These are phyloP conservation scores for Euura saliciscinereae DNA, from an alignment of 1,140 invertebrate species.

Conservation along the genomic window DNA sequence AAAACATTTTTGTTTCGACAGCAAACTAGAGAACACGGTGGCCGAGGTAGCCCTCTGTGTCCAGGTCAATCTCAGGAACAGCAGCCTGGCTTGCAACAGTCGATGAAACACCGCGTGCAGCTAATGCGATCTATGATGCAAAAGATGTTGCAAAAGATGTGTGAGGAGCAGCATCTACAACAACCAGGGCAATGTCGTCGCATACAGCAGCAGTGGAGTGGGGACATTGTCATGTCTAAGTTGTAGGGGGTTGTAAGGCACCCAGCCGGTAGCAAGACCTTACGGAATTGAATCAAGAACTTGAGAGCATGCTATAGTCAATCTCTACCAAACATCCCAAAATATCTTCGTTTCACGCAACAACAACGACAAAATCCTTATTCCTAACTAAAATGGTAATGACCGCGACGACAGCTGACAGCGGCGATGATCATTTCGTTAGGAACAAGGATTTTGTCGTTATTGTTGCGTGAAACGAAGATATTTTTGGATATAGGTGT, in stretches of 20 bases:
- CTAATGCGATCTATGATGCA: conserved; percentile 40
- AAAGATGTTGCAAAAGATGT: conserved; percentile 50
- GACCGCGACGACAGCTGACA: no score
- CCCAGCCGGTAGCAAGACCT: conserved; percentile 54
- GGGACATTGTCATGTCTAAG: conserved; percentile 37
- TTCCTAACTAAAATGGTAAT: no score
- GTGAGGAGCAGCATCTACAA: conserved; percentile 46
- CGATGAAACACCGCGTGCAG: conserved; percentile 63
- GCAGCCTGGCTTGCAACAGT: conserved; percentile 56
- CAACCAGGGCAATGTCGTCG: conserved; percentile 37
- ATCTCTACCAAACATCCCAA: no score
- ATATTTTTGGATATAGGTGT: no score
- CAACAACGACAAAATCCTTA: no score
- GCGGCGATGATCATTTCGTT: no score
- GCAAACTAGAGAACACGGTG: conserved; percentile 49
- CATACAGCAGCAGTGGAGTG: conserved; percentile 54
- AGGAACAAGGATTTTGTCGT: no score
- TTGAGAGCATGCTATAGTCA: background rate
- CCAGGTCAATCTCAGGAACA: conserved; percentile 61
- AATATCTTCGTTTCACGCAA: no score
- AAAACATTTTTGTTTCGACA: conserved; percentile 38
- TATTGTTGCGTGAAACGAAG: no score
- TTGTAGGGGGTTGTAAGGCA: conserved; percentile 22
- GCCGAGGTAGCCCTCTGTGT: conserved; percentile 44
- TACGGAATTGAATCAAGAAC: conserved; percentile 31